These are phyloP conservation scores for Marasmarcha lunaedactyla DNA, from an alignment of 2,888 invertebrate species.

Conservation along the genomic window DNA sequence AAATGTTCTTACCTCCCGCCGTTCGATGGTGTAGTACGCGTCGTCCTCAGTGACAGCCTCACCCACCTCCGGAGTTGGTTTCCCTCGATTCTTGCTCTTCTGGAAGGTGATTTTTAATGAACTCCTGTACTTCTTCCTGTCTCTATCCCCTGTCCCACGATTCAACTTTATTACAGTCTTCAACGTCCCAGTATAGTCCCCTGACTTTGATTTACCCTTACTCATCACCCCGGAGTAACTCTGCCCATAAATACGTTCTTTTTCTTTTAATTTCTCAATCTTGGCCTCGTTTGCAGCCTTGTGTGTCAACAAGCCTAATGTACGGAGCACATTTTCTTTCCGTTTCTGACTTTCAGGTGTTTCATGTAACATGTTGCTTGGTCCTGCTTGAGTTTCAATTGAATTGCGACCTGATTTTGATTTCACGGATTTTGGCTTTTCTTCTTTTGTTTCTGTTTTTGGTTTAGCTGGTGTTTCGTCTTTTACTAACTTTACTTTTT, in stretches of 20 bases:
- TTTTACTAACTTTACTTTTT: slow-evolving; percentile 6
- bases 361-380: slow-evolving; percentile 47
- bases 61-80: slow-evolving; percentile 53
- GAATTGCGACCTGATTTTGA: slow-evolving; percentile 38
- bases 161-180: slow-evolving; percentile 87
- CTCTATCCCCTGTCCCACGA: slow-evolving; percentile 53
- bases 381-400: slow-evolving; percentile 39
- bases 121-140: slow-evolving; percentile 75
- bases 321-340: slow-evolving; percentile 80
- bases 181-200: slow-evolving; percentile 81
- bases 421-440: slow-evolving; percentile 20
- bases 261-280: slow-evolving; percentile 67
- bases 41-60: slow-evolving; percentile 43
- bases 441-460: slow-evolving; percentile 17
- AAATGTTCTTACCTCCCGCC: slow-evolving; percentile 70
- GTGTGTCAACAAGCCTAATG: slow-evolving; percentile 80
- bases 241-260: slow-evolving; percentile 37
- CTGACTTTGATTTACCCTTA: slow-evolving; percentile 37
- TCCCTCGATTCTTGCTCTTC: slow-evolving; percentile 74
- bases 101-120: slow-evolving; percentile 85
- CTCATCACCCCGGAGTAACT: slow-evolving; percentile 29
- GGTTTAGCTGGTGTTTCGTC: slow-evolving; percentile 7
- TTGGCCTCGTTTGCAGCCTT: slow-evolving; percentile 79
- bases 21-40: slow-evolving; percentile 77
- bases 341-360: slow-evolving; percentile 75